Evolutionary conservation across 1,140 invertebrate genomes (phyloP), one percentile per base, ranked within the genome.

Genomic region (Tetranychus cinnabarinus): DNA sequence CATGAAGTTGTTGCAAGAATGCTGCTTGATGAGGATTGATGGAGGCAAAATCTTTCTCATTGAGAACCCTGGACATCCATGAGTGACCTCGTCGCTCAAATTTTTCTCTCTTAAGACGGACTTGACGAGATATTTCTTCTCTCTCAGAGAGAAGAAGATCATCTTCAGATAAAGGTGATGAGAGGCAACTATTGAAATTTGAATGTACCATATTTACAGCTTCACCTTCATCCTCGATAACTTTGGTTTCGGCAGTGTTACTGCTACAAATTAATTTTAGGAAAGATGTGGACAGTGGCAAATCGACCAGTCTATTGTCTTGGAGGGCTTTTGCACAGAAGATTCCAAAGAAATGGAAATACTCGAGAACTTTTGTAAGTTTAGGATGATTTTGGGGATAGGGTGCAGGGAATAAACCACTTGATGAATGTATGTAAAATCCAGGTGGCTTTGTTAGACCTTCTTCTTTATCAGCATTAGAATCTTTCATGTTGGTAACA

Each of bases 301-400:
- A 76, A 76, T 99, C 95, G 12, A 98, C 91, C 37, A 98, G 78
- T 45, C 95, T 81, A 71, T 85, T 88, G 72, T 98, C 96, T 77
- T 98, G 93, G 58, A 97, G 74, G 68, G 88, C 88, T 77, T 97
- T 97, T 42, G 92, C 95, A 65, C 98, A 77, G 70, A 97, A 93
- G 37, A 95, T 88, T 55, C 79, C 78, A 39, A 68, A 50, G 56
- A 67, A 67, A 65, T 65, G 61, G 59, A 69, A 68, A 39, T 61
- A 62, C 34, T 66, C 63, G 45, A 60, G 35, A 8, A 68, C 69
- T 56, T 60, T 60, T 23, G 74, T 59, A 69, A 66, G 62, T 65
- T 69, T 61, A 65, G 70, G 60, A 68, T 66, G 69, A 59, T 76
- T 72, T 64, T 79, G 89, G 0, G 87, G 89, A 36, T 95, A 74